A percentile compares a stretch with the other conserved stretches of the same genome.
Conservation (phyloP, 2,797 vertebrate genomes). For the Cuculus canorus region DNA sequence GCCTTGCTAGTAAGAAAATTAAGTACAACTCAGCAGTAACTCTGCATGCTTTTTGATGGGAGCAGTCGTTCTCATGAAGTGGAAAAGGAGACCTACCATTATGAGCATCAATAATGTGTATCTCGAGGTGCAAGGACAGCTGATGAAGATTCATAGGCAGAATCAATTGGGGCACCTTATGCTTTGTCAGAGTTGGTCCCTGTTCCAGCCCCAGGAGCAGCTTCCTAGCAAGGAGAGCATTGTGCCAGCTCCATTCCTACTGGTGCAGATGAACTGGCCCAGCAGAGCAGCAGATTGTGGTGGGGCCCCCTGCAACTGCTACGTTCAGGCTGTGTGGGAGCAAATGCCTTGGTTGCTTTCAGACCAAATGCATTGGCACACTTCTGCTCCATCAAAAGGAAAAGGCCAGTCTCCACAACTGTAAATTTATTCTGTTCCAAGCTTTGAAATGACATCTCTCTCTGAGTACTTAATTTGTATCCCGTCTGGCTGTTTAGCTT, state of each 20-base stretch:
- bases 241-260: not conserved
- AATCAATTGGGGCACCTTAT: accelerated
- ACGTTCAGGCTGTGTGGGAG: not conserved
- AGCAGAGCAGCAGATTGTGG: not conserved
- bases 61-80: not conserved
- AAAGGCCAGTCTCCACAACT: not conserved
- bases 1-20: not conserved
- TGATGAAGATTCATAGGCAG: not conserved
- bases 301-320: not conserved
- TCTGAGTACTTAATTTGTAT: not conserved
- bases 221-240: not conserved
- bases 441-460: not conserved
- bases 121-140: not conserved
- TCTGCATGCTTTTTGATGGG: not conserved
- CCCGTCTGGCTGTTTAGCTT: not conserved
- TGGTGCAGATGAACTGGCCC: not conserved
- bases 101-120: not conserved
- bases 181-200: not conserved
- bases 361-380: not conserved
- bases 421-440: not conserved
- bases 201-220: not conserved
- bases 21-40: not conserved
- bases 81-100: not conserved
- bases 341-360: not conserved
- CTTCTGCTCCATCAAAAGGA: not conserved